Conservation (phyloP, 2,113 vertebrate species). For the Bagarius yarrelli region DNA sequence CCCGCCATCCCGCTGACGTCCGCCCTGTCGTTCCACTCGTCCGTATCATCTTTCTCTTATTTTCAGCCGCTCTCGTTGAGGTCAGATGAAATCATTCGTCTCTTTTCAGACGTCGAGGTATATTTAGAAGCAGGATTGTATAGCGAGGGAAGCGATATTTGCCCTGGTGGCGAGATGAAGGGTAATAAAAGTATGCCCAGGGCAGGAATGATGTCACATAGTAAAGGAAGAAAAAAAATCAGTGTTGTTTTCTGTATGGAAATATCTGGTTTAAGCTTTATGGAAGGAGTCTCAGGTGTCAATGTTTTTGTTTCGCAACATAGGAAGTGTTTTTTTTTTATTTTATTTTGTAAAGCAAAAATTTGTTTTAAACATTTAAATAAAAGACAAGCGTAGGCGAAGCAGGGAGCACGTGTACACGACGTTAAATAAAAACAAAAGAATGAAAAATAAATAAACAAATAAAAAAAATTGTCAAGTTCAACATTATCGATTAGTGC, state of each 20-base stretch:
- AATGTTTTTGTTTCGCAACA: not conserved
- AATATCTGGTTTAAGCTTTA: no score
- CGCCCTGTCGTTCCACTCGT: conserved; percentile 10
- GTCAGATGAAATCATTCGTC: conserved; percentile 39
- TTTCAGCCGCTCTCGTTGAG: conserved; percentile 59
- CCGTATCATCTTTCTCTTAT: conserved; percentile 37
- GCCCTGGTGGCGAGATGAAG: not conserved
- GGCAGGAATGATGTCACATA: conserved; percentile 55
- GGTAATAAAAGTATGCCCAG: not conserved
- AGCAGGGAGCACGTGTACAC: no score
- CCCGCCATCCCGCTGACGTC: conserved; percentile 42
- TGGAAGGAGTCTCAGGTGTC: not conserved
- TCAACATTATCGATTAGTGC: no score
- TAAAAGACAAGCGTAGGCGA: no score
- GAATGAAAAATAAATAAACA: no score
- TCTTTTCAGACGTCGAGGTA: conserved; percentile 52
- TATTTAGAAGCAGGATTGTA: conserved; percentile 65
- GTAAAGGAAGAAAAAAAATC: conserved; percentile 20
- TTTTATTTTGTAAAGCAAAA: no score
- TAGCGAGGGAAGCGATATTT: conserved; percentile 43
- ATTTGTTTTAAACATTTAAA: no score
- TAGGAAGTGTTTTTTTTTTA: no score
- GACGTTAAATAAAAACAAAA: no score
- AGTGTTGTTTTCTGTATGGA: not conserved
- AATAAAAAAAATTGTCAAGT: no score